A percentile compares a stretch with the other conserved stretches of the same genome.
Conservation (phyloP, 2,888 invertebrate genomes). For the Cheilosia impressa region DNA sequence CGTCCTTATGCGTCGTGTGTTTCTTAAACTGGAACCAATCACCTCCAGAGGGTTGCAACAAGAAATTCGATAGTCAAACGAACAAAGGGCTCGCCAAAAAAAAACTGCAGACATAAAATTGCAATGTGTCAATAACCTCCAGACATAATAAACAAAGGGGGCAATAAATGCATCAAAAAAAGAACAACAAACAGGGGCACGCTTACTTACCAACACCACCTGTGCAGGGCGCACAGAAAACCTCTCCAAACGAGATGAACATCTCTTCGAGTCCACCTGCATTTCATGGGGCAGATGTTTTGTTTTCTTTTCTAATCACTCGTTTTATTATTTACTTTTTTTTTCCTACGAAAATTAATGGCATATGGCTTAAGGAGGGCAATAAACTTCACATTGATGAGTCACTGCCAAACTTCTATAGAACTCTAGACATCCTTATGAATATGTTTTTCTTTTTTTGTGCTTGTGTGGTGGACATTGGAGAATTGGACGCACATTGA, state of each 20-base stretch:
- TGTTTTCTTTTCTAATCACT: constrained; percentile 54
- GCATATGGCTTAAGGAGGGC: constrained; percentile 65
- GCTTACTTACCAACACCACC: constrained; percentile 54
- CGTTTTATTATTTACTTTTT: not conserved
- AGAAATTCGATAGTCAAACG: constrained; percentile 60
- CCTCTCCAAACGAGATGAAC: not conserved
- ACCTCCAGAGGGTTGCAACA: constrained; percentile 33
- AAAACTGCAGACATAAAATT: constrained; percentile 50
- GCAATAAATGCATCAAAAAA: constrained; percentile 19
- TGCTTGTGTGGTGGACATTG: constrained; percentile 10
- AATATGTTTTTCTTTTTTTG: not conserved
- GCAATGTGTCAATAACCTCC: constrained; percentile 71
- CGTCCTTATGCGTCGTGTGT: constrained; percentile 52
- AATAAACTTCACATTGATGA: constrained; percentile 66
- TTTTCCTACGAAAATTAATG: constrained; percentile 26
- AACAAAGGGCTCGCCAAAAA: constrained; percentile 45
- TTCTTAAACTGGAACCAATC: constrained; percentile 57
- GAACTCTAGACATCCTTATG: constrained; percentile 38
- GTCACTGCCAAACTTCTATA: constrained; percentile 54
- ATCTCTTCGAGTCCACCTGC: constrained; percentile 57
- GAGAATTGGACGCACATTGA: constrained; percentile 62
- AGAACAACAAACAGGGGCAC: constrained; percentile 59
- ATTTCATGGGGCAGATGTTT: constrained; percentile 5
- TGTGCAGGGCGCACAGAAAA: constrained; percentile 19
- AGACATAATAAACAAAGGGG: constrained; percentile 62